Evolutionary conservation across 2,113 vertebrate genomes (phyloP).

Genomic region (Malurus elegans): DNA sequence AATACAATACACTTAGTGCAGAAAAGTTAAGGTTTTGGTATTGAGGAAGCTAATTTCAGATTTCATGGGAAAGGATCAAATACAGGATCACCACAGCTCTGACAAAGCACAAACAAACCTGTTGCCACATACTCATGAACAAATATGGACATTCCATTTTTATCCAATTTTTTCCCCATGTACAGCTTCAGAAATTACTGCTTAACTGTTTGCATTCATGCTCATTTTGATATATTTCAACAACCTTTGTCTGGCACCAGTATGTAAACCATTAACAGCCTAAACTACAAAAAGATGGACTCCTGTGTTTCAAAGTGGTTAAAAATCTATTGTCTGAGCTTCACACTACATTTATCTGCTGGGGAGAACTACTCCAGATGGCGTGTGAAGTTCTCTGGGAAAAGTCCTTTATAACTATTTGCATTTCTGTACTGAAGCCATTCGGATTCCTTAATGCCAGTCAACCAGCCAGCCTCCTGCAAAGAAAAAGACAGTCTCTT

Average conservation of each 20-base stretch:
- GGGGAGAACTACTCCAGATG: conserved; percentile 76
- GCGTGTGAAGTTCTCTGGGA: conserved; percentile 93
- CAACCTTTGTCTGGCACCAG: conserved; percentile 61
- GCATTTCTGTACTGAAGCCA: conserved; percentile 82
- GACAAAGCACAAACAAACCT: conserved; percentile 80
- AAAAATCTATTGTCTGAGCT: conserved; percentile 52
- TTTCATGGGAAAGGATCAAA: conserved; percentile 72
- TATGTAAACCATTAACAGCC: conserved; percentile 58
- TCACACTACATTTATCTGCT: neutral
- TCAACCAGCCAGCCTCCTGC: conserved; percentile 97
- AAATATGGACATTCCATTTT: conserved; percentile 67
- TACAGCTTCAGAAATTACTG: conserved; percentile 63
- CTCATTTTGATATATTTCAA: conserved; percentile 59
- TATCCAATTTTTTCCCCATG: neutral
- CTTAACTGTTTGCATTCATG: conserved; percentile 72
- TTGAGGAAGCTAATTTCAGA: conserved; percentile 74
- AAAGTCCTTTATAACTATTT: conserved; percentile 86
- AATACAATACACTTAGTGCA: conserved; percentile 81
- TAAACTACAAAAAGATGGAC: conserved; percentile 57
- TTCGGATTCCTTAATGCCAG: conserved; percentile 87
- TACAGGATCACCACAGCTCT: conserved; percentile 78
- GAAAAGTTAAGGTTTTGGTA: conserved; percentile 77
- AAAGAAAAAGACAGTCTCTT: conserved; percentile 47
- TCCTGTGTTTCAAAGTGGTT: conserved; percentile 64
- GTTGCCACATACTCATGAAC: conserved; percentile 67